Evolutionary conservation across 2,113 vertebrate genomes (phyloP).

Genomic region (Pangasianodon hypophthalmus): DNA sequence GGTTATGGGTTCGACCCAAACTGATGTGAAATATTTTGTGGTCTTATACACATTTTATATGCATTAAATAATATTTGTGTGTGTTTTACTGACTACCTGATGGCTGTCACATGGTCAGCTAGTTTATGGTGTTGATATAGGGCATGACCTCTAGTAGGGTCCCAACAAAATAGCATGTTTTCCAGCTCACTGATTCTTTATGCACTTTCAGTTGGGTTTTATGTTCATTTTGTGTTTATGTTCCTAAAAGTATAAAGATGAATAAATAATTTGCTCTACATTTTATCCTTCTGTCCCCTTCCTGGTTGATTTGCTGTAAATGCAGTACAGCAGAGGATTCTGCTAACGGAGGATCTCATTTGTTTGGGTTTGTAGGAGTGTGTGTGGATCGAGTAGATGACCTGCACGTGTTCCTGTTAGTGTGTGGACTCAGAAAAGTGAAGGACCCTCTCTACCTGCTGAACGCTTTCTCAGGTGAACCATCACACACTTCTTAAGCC

Average conservation of each 20-base stretch:
- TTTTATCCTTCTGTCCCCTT: too few species aligned
- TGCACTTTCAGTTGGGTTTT: too few species aligned
- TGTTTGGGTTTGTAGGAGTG: conserved; percentile 41
- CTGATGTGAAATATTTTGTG: background rate
- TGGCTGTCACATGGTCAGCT: too few species aligned
- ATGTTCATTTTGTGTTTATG: background rate
- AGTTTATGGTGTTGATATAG: background rate
- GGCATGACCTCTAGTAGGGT: too few species aligned
- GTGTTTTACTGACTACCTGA: too few species aligned
- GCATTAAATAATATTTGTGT: too few species aligned
- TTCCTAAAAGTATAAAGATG: background rate
- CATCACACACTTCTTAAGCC: background rate
- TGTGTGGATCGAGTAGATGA: conserved; percentile 45
- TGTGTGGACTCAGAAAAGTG: conserved; percentile 87
- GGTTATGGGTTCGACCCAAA: background rate
- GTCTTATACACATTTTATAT: too few species aligned
- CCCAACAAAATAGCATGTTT: too few species aligned
- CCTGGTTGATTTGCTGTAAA: conserved; percentile 2
- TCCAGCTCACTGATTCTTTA: too few species aligned
- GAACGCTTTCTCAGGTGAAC: conserved; percentile 80
- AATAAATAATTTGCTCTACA: background rate
- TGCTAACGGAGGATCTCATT: background rate
- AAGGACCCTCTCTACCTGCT: conserved; percentile 88
- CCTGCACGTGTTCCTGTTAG: conserved; percentile 77
- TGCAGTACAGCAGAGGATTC: background rate